Evolutionary conservation across 2,113 vertebrate genomes (phyloP).

Genomic region (Cochlearius cochlearius): DNA sequence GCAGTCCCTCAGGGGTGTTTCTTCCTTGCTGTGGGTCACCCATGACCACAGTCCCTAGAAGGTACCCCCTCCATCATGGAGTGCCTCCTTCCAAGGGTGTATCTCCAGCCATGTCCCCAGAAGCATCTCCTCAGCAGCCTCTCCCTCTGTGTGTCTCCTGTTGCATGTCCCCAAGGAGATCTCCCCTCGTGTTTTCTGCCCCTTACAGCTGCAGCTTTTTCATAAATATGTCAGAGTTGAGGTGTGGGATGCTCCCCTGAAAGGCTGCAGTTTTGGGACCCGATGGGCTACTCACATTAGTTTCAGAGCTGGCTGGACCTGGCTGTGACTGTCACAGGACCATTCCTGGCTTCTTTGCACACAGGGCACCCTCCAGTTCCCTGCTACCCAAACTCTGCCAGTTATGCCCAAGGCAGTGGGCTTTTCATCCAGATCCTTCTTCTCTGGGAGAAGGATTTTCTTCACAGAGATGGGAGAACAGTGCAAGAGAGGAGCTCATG

Average conservation of each 20-base stretch:
- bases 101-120: neutral
- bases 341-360: neutral
- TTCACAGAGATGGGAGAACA: neutral
- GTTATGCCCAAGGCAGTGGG: neutral
- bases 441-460: neutral
- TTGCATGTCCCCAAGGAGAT: neutral
- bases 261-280: neutral
- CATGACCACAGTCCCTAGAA: neutral
- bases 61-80: rapidly evolving
- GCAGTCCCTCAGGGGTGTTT: neutral
- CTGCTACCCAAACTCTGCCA: neutral
- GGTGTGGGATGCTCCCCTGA: neutral
- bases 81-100: neutral
- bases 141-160: neutral
- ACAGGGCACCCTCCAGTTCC: neutral
- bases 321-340: neutral
- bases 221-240: neutral
- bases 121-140: neutral
- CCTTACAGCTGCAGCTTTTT: neutral
- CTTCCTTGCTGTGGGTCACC: neutral
- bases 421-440: neutral
- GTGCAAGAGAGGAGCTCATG: neutral
- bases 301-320: neutral
- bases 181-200: neutral
- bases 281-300: rapidly evolving